These are phyloP conservation scores for Scelioninae gen. 1 DNA, from an alignment of 2,888 invertebrate genomes.

Conservation along the genomic window DNA sequence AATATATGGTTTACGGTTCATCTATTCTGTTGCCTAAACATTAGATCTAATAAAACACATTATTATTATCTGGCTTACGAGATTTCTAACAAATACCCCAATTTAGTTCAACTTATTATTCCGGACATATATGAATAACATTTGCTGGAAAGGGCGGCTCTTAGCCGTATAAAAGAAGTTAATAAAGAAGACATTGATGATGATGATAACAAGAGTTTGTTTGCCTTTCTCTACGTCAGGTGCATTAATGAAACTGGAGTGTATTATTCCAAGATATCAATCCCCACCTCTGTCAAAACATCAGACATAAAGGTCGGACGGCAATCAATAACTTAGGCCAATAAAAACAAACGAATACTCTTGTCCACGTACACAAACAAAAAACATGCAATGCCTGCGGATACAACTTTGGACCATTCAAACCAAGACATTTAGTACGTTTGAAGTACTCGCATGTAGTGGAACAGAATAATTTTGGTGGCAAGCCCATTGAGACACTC, in stretches of 20 bases:
- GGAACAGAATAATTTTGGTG: constrained; percentile 39
- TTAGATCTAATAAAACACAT: background rate
- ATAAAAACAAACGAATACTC: constrained; percentile 4
- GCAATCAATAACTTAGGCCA: constrained; percentile 17
- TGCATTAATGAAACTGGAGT: constrained; percentile 9
- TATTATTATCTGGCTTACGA: background rate
- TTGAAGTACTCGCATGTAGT: constrained; percentile 44
- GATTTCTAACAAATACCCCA: constrained; percentile 2
- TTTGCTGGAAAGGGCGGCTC: background rate
- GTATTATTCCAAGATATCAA: constrained; percentile 5
- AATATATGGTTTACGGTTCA: no score
- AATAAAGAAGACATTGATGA: constrained; percentile 34
- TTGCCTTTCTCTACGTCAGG: constrained; percentile 8
- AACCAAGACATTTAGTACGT: constrained; percentile 16
- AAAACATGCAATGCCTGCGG: background rate
- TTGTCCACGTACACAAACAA: constrained; percentile 1
- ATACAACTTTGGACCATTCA: constrained; percentile 6
- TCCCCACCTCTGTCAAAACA: background rate
- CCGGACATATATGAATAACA: constrained; percentile 31
- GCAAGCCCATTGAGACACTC: constrained; percentile 43
- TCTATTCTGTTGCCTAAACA: background rate
- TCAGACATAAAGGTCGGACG: background rate
- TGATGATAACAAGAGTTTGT: constrained; percentile 30
- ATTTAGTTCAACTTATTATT: constrained; percentile 40
- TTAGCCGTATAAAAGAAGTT: constrained; percentile 4